Evolutionary conservation across 2,113 vertebrate genomes (phyloP).

Genomic region (Gavia stellata): DNA sequence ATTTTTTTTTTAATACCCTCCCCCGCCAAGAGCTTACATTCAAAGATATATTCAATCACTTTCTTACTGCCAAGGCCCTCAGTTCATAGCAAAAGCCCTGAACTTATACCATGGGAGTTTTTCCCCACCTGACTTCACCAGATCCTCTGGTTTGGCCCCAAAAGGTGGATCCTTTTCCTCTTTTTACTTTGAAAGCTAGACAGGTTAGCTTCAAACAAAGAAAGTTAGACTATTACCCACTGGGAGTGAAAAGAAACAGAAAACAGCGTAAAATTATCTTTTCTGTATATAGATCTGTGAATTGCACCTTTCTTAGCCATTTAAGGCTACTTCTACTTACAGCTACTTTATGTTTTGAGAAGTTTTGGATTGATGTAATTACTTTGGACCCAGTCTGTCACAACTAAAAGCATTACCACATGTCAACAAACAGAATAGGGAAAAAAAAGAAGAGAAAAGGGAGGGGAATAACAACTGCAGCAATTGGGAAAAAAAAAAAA

Average conservation of each 20-base stretch:
- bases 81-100: neutral
- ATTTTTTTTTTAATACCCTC: neutral
- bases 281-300: neutral
- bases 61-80: neutral
- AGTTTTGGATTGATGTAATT: neutral
- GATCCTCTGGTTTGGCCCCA: neutral
- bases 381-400: neutral
- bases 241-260: neutral
- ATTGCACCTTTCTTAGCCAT: neutral
- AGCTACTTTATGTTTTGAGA: neutral
- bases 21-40: fast-evolving
- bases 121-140: neutral
- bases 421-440: neutral
- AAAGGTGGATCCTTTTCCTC: neutral
- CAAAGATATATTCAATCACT: neutral
- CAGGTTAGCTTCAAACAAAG: neutral
- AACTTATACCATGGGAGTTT: neutral
- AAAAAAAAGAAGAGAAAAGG: neutral
- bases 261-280: neutral
- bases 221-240: neutral
- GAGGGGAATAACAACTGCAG: neutral
- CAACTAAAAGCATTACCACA: neutral
- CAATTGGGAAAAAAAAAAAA: neutral
- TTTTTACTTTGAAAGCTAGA: neutral
- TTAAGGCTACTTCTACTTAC: neutral